Evolutionary conservation across 1,140 invertebrate species (phyloP).

Genomic region (Sipha flava): DNA sequence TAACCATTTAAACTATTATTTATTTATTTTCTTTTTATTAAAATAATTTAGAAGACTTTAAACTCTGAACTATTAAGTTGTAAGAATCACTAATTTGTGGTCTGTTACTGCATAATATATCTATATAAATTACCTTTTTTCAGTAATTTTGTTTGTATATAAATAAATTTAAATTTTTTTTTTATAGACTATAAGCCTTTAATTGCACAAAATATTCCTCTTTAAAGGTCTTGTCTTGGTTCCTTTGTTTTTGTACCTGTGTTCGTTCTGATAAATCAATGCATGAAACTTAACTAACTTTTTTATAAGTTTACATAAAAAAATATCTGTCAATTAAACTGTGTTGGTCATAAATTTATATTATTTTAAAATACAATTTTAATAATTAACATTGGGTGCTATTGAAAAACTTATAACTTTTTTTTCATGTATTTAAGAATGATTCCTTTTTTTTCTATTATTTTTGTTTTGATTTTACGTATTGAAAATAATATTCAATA

Average conservation of each 20-base stretch:
- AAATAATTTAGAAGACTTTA: not conserved
- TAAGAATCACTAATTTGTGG: not conserved
- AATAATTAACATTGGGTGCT: not conserved
- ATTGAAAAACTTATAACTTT: not conserved
- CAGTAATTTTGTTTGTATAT: not conserved
- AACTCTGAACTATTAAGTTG: not conserved
- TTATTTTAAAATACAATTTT: not conserved
- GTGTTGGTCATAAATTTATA: not conserved
- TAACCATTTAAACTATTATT: too few species aligned
- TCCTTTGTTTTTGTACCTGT: conserved; percentile 19
- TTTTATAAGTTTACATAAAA: not conserved
- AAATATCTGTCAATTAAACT: not conserved
- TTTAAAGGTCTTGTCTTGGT: not conserved
- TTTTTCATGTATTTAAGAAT: not conserved
- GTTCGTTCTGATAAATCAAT: not conserved
- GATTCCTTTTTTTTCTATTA: not conserved
- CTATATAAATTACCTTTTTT: not conserved
- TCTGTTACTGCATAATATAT: not conserved
- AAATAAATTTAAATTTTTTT: not conserved
- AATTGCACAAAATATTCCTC: conserved; percentile 15
- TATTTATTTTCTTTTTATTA: not conserved
- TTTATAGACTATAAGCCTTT: not conserved
- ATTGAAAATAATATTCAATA: not conserved
- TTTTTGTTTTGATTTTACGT: not conserved
- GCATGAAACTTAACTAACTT: not conserved